Conservation (phyloP, 2,797 vertebrate species). For the Anniella stebbinsi region DNA sequence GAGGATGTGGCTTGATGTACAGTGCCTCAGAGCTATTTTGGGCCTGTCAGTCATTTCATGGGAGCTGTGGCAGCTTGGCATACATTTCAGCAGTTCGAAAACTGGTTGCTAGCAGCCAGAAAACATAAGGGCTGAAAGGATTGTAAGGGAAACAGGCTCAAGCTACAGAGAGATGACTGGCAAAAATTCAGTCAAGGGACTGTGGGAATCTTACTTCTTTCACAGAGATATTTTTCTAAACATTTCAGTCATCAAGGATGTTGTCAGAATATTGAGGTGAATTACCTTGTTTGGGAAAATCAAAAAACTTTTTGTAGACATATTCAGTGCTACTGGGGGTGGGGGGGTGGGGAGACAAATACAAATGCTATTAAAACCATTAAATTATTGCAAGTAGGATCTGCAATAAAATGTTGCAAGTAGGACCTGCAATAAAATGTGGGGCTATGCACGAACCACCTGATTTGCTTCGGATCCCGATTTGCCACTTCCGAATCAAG, state of each 20-base stretch:
- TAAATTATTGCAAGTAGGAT: not conserved
- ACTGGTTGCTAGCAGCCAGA: slow-evolving; percentile 6
- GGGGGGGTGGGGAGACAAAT: not conserved
- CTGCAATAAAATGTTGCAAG: not conserved
- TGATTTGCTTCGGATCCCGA: too few relatives aligned
- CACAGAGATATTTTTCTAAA: not conserved
- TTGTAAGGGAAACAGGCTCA: slow-evolving; percentile 19
- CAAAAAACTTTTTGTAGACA: not conserved
- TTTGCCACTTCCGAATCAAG: too few relatives aligned
- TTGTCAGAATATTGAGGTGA: not conserved
- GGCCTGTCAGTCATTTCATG: slow-evolving; percentile 23
- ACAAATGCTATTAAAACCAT: not conserved
- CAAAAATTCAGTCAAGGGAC: not conserved
- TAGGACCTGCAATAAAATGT: too few relatives aligned
- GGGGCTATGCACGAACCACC: too few relatives aligned
- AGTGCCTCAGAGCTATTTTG: slow-evolving; percentile 25
- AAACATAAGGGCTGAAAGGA: slow-evolving; percentile 22
- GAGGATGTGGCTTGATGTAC: slow-evolving; percentile 26
- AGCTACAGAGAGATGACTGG: not conserved
- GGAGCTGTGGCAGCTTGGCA: slow-evolving; percentile 25
- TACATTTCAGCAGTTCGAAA: slow-evolving; percentile 21
- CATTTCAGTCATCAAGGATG: not conserved
- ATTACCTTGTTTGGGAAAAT: not conserved
- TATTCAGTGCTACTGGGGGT: not conserved
- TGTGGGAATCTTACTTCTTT: not conserved